phyloP scores from a whole-genome alignment of 23 tunicate genomes.

The Oikopleura dioica region DNA sequence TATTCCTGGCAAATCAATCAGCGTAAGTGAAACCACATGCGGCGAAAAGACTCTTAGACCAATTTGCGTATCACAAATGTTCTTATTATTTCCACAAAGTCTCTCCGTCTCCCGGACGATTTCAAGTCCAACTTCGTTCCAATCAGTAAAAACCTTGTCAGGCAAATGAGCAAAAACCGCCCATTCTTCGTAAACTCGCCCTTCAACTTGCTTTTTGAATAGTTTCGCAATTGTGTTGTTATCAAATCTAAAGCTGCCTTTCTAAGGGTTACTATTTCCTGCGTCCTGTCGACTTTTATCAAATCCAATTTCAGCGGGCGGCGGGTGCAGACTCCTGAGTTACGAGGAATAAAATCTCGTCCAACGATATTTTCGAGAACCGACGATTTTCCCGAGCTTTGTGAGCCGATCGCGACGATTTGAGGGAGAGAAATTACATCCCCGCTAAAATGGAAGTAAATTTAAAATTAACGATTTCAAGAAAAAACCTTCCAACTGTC shows the following conservation, averaged over 20 bases:
- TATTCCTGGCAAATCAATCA: conserved; percentile 73
- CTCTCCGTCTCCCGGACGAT: conserved; percentile 53
- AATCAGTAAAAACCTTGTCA: conserved; percentile 35
- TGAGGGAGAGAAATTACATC: conserved; percentile 70
- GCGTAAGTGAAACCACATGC: conserved; percentile 38
- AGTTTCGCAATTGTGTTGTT: too few relatives aligned
- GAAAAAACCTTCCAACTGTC: conserved; percentile 11
- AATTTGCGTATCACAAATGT: conserved; percentile 38
- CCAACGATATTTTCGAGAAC: conserved; percentile 86
- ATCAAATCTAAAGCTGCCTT: too few relatives aligned
- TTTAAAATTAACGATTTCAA: neutral
- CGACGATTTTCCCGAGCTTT: conserved; percentile 88
- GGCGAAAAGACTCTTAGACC: conserved; percentile 61
- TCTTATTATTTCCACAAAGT: conserved; percentile 59
- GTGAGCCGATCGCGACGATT: conserved; percentile 52
- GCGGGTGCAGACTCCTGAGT: conserved; percentile 68
- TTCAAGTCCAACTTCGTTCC: conserved; percentile 46
- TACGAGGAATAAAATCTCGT: conserved; percentile 79
- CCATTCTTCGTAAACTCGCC: conserved; percentile 18
- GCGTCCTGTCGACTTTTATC: conserved; percentile 4
- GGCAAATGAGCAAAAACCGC: conserved; percentile 58
- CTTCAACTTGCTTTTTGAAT: neutral
- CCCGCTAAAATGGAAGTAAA: neutral
- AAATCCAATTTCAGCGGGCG: conserved; percentile 62
- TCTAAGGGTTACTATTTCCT: too few relatives aligned